These are phyloP conservation scores for Chrysotoxum bicinctum DNA, from an alignment of 2,888 invertebrate species.

Conservation along the genomic window DNA sequence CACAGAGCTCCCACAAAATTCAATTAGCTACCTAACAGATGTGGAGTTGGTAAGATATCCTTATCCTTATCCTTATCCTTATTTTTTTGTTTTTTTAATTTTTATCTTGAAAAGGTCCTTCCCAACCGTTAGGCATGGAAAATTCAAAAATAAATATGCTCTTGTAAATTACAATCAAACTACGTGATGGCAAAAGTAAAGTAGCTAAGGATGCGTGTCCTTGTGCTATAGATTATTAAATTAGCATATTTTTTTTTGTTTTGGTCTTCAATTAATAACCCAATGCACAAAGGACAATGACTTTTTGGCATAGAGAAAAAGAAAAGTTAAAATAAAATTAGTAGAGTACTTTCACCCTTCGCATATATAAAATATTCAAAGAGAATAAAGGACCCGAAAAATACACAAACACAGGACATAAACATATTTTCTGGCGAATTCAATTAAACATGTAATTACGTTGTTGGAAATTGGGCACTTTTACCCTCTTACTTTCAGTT, in stretches of 20 bases:
- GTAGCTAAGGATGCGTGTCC: constrained; percentile 60
- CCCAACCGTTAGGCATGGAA: constrained; percentile 7
- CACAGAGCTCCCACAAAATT: constrained; percentile 36
- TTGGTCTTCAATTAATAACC: constrained; percentile 57
- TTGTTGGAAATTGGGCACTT: constrained; percentile 62
- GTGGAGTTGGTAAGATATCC: constrained; percentile 31
- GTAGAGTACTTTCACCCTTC: constrained; percentile 60
- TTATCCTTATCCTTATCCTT: too few species aligned
- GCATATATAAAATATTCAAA: constrained; percentile 67
- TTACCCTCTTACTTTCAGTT: constrained; percentile 35
- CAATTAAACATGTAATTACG: constrained; percentile 81
- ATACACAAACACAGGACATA: constrained; percentile 65
- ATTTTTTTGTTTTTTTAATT: neutral
- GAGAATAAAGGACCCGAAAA: constrained; percentile 29
- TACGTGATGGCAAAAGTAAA: constrained; percentile 54
- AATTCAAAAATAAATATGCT: neutral
- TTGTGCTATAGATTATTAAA: constrained; percentile 66
- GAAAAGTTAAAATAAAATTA: constrained; percentile 40
- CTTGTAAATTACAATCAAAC: constrained; percentile 58
- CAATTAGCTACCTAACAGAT: constrained; percentile 51
- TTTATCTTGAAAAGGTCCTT: neutral
- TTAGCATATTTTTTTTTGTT: constrained; percentile 55
- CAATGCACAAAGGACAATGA: constrained; percentile 43
- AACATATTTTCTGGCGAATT: constrained; percentile 77
- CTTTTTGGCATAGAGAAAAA: neutral